Conservation (phyloP, 2,113 vertebrate species). For the Oncorhynchus mykiss region DNA sequence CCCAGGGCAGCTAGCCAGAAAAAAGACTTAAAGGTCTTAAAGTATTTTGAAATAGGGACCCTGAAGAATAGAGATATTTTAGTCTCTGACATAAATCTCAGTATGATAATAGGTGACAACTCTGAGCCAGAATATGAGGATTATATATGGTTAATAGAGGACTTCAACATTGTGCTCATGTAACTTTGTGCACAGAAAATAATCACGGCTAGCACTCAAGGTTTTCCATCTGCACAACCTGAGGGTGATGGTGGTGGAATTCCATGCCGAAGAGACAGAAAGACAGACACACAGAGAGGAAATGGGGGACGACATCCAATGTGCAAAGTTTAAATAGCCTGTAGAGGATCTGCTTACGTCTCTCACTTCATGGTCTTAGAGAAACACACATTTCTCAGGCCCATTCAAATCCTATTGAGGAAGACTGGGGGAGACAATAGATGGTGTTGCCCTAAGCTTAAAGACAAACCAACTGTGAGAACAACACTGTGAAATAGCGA, state of each 20-base stretch:
- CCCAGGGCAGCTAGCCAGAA: conserved; percentile 12
- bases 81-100: not conserved
- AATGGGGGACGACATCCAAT: not conserved
- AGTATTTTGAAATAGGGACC: conserved; percentile 16
- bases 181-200: too few relatives aligned
- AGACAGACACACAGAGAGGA: not conserved
- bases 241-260: not conserved
- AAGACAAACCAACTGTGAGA: not conserved
- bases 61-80: conserved; percentile 1
- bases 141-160: not conserved
- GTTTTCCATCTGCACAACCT: not conserved
- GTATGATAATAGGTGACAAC: not conserved
- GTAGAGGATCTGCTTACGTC: not conserved
- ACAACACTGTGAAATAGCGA: too few relatives aligned
- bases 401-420: not conserved
- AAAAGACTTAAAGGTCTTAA: conserved; percentile 14
- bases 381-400: not conserved
- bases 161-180: not conserved
- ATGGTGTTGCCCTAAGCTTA: not conserved
- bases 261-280: not conserved
- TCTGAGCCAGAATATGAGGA: not conserved
- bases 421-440: not conserved
- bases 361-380: not conserved
- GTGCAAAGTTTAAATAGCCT: not conserved
- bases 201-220: too few relatives aligned